Percentiles rank a stretch among this genome's conserved stretches.
Conservation (phyloP, 2,113 vertebrate species). For the Cynopterus brachyotis region DNA sequence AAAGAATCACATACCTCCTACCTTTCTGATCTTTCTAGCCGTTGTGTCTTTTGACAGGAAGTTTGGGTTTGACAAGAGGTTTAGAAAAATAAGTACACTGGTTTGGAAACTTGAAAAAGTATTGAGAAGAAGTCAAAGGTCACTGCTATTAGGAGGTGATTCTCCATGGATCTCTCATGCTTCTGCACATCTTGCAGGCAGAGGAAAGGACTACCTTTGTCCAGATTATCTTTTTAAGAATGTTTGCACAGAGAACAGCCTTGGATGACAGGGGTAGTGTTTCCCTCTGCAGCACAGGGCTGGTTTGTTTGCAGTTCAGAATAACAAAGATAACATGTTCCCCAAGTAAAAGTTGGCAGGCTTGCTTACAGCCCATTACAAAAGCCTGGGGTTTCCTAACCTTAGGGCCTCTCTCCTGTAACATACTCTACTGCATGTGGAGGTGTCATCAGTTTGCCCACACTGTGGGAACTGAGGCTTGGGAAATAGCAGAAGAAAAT, state of each 20-base stretch:
- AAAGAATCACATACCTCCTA: background rate
- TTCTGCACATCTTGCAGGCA: background rate
- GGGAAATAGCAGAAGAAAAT: background rate
- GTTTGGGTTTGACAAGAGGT: background rate
- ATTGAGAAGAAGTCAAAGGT: background rate
- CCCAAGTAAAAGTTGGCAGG: background rate
- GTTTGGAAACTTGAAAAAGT: background rate
- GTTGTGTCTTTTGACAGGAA: background rate
- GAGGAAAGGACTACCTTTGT: background rate
- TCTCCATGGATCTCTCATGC: background rate
- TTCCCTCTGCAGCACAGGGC: background rate
- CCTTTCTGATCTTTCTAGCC: background rate
- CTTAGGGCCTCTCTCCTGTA: background rate
- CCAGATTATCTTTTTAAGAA: background rate
- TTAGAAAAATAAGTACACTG: background rate
- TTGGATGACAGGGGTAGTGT: background rate
- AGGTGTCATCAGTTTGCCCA: background rate
- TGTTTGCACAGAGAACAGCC: background rate
- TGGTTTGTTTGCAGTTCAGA: background rate
- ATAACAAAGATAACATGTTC: background rate
- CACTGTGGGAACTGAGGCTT: background rate
- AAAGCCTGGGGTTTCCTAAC: background rate
- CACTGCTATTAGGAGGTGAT: background rate
- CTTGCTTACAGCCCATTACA: background rate
- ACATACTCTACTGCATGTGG: background rate